phyloP scores from a whole-genome alignment of 2,797 vertebrate species.

The Notoglanidium macrostoma region DNA sequence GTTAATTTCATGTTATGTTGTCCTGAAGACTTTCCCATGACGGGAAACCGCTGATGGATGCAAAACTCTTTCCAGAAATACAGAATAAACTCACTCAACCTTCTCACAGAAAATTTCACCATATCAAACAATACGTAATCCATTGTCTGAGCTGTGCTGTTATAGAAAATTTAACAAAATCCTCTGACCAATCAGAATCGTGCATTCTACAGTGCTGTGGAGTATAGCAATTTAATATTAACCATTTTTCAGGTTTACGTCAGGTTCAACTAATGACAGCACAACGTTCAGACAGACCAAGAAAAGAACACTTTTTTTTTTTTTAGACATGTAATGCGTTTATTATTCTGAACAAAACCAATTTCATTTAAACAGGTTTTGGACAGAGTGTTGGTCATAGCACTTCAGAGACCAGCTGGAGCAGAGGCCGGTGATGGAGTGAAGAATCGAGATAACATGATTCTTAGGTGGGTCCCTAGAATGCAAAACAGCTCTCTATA shows the following conservation, averaged over 20 bases:
- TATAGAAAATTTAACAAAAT: background rate
- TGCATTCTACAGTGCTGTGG: background rate
- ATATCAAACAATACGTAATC: background rate
- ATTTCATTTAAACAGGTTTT: conserved; percentile 36
- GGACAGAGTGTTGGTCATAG: conserved; percentile 61
- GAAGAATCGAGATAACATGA: conserved; percentile 71
- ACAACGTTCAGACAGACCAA: background rate
- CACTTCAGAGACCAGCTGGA: conserved; percentile 58
- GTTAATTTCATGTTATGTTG: background rate
- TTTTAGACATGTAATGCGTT: background rate
- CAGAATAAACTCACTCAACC: background rate
- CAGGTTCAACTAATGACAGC: background rate
- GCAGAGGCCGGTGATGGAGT: conserved; percentile 56
- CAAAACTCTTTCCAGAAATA: background rate
- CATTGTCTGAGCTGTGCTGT: background rate
- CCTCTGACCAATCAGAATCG: background rate
- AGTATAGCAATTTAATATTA: background rate
- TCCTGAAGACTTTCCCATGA: background rate
- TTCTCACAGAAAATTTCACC: background rate
- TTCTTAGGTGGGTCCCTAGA: conserved; percentile 66
- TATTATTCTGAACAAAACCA: background rate
- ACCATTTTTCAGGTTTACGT: background rate
- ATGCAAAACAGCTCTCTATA: background rate
- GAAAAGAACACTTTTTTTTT: background rate
- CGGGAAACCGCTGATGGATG: background rate